Percentiles rank a stretch among this genome's conserved stretches.
phyloP scores from a whole-genome alignment of 2,797 vertebrate genomes.

The Propithecus perrieri region DNA sequence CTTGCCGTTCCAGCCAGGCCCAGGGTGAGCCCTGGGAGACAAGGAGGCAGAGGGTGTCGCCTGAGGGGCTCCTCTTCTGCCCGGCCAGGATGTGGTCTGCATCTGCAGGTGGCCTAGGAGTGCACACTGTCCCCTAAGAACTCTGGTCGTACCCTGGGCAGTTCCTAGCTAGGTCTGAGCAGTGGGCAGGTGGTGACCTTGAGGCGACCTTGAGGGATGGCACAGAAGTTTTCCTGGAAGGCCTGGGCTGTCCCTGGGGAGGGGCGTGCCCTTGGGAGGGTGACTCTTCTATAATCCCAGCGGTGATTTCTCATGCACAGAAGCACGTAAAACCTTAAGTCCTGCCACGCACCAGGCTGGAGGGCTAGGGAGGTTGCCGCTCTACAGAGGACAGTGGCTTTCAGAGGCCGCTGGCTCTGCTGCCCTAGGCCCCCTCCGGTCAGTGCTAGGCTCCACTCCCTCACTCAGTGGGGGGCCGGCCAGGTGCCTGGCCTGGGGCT shows the following conservation, averaged over 20 bases:
- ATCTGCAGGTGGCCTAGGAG: background rate
- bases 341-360: background rate
- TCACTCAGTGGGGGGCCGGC: background rate
- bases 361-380: background rate
- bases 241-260: background rate
- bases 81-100: background rate
- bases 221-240: background rate
- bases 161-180: background rate
- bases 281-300: background rate
- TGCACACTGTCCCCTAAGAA: background rate
- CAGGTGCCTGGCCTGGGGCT: background rate
- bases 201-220: background rate
- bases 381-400: background rate
- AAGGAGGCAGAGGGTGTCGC: background rate
- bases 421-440: background rate
- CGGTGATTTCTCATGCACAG: background rate
- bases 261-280: rapidly evolving
- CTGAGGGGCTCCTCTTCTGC: background rate
- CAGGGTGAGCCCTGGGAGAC: too few relatives aligned
- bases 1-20: background rate
- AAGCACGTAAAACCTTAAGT: background rate
- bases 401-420: background rate
- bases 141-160: background rate
- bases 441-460: background rate
- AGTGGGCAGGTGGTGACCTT: background rate